Conservation (phyloP, 2,888 invertebrate genomes). For the Galerucella calmariensis region DNA sequence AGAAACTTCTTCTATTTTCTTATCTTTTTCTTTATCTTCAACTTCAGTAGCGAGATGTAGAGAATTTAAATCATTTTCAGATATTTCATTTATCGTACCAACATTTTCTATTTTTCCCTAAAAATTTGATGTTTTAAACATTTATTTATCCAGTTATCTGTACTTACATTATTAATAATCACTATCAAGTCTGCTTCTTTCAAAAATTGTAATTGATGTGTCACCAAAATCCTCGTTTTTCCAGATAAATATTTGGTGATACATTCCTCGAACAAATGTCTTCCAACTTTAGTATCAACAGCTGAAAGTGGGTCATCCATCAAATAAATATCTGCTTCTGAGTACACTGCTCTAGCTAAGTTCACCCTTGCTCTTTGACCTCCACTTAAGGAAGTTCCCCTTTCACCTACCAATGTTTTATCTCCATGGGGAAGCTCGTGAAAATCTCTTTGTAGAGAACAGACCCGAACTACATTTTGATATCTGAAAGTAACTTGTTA, state of each 20-base stretch:
- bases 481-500: constrained; percentile 43
- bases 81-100: constrained; percentile 70
- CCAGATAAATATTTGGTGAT: constrained; percentile 69
- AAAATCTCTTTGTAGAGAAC: constrained; percentile 77
- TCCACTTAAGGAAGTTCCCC: constrained; percentile 81
- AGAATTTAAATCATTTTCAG: constrained; percentile 62
- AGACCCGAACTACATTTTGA: constrained; percentile 69
- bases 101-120: constrained; percentile 73
- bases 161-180: constrained; percentile 71
- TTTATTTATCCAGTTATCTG: not conserved
- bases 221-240: constrained; percentile 81
- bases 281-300: constrained; percentile 81
- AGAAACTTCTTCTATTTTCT: constrained; percentile 23
- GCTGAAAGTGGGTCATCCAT: constrained; percentile 85
- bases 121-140: constrained; percentile 30
- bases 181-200: constrained; percentile 74
- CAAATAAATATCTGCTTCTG: constrained; percentile 80
- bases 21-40: constrained; percentile 44
- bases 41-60: constrained; percentile 40
- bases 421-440: constrained; percentile 79
- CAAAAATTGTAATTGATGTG: constrained; percentile 86
- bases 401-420: constrained; percentile 80
- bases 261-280: constrained; percentile 80
- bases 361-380: constrained; percentile 85
- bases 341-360: constrained; percentile 81